These are phyloP conservation scores for Amphimallon solstitiale DNA, from an alignment of 2,888 invertebrate species.

Conservation along the genomic window DNA sequence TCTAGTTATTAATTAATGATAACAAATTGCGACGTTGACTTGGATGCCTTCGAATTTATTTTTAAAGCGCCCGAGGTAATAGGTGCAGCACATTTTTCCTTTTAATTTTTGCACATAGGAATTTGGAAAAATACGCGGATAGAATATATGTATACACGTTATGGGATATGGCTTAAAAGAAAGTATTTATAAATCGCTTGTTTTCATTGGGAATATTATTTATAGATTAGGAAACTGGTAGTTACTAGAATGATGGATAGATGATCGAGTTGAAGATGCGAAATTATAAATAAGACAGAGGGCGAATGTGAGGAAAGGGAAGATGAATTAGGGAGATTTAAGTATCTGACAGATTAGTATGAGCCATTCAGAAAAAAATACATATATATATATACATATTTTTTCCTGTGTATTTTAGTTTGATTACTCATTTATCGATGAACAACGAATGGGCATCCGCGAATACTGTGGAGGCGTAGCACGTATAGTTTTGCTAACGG, in stretches of 20 bases:
- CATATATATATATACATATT: no score
- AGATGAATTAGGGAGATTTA: not conserved
- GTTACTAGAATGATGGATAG: not conserved
- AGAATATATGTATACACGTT: not conserved
- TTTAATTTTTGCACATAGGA: not conserved
- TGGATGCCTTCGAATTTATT: slow-evolving; percentile 22
- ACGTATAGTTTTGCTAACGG: slow-evolving; percentile 46
- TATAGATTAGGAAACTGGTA: slow-evolving; percentile 9
- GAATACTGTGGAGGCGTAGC: slow-evolving; percentile 53
- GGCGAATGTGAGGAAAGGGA: no score
- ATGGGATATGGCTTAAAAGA: not conserved
- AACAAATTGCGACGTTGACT: slow-evolving; percentile 22
- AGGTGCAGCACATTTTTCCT: not conserved
- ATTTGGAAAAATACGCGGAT: slow-evolving; percentile 7
- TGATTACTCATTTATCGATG: slow-evolving; percentile 57
- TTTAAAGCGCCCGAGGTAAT: slow-evolving; percentile 15
- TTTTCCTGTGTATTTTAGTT: slow-evolving; percentile 48
- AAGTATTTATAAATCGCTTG: slow-evolving; percentile 22
- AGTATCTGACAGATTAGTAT: not conserved
- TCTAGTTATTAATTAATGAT: slow-evolving; percentile 16
- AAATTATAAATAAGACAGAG: no score
- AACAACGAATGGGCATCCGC: slow-evolving; percentile 52
- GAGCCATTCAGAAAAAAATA: slow-evolving; percentile 46
- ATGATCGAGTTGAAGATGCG: not conserved
- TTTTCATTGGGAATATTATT: slow-evolving; percentile 29